Evolutionary conservation across 2,888 invertebrate species (phyloP).

Genomic region (Meiosimyza decipiens): DNA sequence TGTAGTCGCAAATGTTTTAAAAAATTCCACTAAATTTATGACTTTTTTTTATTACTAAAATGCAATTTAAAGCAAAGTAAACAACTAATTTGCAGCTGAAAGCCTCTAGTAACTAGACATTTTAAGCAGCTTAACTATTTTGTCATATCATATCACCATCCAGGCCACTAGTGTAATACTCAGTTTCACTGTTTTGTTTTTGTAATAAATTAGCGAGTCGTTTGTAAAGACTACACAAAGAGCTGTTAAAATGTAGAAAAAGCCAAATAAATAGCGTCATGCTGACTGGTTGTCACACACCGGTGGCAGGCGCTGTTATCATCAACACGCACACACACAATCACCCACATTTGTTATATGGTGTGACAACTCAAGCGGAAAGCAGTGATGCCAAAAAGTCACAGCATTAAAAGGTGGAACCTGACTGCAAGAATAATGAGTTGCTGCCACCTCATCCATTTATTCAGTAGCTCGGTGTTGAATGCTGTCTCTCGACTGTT

Average conservation of each 20-base stretch:
- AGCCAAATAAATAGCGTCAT: neutral
- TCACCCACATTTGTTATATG: neutral
- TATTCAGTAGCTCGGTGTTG: too few species aligned
- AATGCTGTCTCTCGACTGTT: too few species aligned
- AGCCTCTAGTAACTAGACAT: too few species aligned
- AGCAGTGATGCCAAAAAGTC: neutral
- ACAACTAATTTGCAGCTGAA: too few species aligned
- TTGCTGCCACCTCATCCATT: constrained; percentile 4
- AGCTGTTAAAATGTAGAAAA: neutral
- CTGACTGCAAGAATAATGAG: neutral
- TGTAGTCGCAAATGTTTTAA: too few species aligned
- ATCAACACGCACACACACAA: neutral
- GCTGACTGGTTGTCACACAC: neutral
- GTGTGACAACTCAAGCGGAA: neutral
- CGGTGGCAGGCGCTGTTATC: neutral
- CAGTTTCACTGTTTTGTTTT: neutral
- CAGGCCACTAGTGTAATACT: neutral
- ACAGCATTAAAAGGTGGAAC: neutral
- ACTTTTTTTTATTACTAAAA: too few species aligned
- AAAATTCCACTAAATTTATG: too few species aligned
- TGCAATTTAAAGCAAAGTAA: too few species aligned
- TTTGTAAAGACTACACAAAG: constrained; percentile 1
- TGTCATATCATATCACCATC: neutral
- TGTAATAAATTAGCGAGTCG: constrained; percentile 16
- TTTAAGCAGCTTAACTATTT: neutral